Conservation (phyloP, 2,888 invertebrate genomes). For the Pinctada fucata region DNA sequence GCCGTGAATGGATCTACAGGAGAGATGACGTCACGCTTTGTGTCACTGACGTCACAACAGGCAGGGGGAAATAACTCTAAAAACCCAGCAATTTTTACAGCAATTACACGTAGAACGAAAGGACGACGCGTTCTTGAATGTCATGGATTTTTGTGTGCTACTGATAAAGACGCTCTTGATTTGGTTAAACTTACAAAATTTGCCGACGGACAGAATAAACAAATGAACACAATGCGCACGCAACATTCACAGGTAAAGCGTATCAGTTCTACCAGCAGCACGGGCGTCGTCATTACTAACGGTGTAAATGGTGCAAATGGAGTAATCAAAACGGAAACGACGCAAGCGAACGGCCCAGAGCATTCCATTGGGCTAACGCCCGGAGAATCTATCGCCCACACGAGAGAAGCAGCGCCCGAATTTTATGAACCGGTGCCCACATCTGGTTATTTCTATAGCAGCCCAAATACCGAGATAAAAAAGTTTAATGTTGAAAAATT, state of each 20-base stretch:
- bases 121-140: constrained; percentile 75
- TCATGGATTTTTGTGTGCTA: constrained; percentile 76
- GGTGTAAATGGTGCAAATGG: constrained; percentile 16
- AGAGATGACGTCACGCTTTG: constrained; percentile 64
- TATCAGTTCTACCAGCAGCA: neutral
- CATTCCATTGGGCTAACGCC: constrained; percentile 51
- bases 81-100: constrained; percentile 75
- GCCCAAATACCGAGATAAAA: constrained; percentile 62
- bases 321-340: constrained; percentile 5
- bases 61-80: constrained; percentile 59
- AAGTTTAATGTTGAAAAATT: constrained; percentile 66
- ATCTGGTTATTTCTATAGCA: constrained; percentile 72
- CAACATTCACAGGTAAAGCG: constrained; percentile 4
- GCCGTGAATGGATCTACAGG: constrained; percentile 59
- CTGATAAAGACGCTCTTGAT: constrained; percentile 97
- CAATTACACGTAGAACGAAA: constrained; percentile 72
- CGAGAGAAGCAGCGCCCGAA: constrained; percentile 59
- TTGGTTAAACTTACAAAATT: constrained; percentile 87
- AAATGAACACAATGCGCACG: constrained; percentile 26
- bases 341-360: neutral
- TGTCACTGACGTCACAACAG: constrained; percentile 70
- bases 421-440: constrained; percentile 68
- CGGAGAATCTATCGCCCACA: constrained; percentile 44
- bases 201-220: constrained; percentile 50
- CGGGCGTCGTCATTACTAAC: constrained; percentile 16